phyloP scores from a whole-genome alignment of 2,888 invertebrate species.

The Papilio demoleus region DNA sequence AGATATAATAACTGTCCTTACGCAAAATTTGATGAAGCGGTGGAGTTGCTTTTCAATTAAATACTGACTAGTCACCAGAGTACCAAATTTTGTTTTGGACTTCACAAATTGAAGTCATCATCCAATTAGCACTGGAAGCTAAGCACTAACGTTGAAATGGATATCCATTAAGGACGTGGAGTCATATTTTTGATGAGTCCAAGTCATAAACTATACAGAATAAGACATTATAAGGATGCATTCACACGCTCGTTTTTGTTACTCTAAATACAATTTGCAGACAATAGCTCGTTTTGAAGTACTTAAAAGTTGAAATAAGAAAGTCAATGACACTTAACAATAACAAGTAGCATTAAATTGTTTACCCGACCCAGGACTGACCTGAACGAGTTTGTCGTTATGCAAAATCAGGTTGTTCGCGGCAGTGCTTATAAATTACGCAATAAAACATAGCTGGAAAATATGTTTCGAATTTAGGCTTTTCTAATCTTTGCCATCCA shows the following conservation, averaged over 20 bases:
- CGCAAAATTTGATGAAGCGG: no score
- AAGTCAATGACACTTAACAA: constrained; percentile 2
- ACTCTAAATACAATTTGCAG: not conserved
- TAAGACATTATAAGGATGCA: not conserved
- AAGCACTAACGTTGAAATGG: not conserved
- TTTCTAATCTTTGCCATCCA: not conserved
- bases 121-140: not conserved
- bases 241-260: not conserved
- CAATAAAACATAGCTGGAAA: not conserved
- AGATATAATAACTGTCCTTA: no score
- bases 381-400: not conserved
- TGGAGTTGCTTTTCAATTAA: no score
- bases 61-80: not conserved
- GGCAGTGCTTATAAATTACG: not conserved
- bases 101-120: not conserved
- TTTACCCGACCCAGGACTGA: constrained; percentile 1
- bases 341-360: not conserved
- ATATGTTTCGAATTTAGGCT: not conserved
- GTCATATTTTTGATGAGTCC: not conserved
- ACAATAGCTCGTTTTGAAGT: not conserved
- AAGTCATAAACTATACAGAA: not conserved
- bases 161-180: not conserved
- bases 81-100: not conserved
- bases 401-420: not conserved
- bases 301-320: not conserved